Conservation (phyloP, 2,113 vertebrate species). For the Mus pahari region DNA sequence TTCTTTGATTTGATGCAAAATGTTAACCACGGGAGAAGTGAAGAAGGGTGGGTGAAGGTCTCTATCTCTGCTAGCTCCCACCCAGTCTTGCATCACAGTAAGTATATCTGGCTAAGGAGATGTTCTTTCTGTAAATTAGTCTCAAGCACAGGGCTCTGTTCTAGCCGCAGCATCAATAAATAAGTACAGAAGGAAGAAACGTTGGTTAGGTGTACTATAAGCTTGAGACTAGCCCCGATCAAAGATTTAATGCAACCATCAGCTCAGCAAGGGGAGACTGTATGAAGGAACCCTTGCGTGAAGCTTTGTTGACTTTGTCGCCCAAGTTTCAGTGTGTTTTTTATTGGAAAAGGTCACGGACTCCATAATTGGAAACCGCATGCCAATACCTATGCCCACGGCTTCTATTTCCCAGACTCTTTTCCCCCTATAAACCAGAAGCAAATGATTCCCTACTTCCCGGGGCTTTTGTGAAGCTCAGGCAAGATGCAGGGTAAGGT, state of each 20-base stretch:
- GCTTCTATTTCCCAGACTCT: neutral
- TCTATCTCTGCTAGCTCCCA: neutral
- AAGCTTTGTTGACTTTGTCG: neutral
- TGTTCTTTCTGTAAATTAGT: neutral
- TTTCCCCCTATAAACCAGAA: neutral
- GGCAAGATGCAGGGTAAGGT: neutral
- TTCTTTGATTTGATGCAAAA: slow-evolving; percentile 25
- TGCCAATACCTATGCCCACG: neutral
- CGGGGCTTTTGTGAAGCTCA: slow-evolving; percentile 23
- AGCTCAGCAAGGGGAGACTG: neutral
- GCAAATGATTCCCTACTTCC: neutral
- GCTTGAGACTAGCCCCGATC: neutral
- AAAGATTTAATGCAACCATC: slow-evolving; percentile 23
- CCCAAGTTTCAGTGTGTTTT: neutral
- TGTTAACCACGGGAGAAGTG: neutral
- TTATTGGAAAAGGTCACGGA: slow-evolving; percentile 3
- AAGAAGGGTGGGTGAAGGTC: neutral
- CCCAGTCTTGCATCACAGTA: neutral
- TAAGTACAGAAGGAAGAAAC: neutral
- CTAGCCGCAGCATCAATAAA: neutral
- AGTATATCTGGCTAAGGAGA: neutral
- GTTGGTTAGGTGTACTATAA: neutral
- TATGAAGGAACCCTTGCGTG: slow-evolving; percentile 1
- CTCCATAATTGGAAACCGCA: neutral
- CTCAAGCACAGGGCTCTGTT: neutral